These are phyloP conservation scores for Lasioglossum pauxillum DNA, from an alignment of 2,888 invertebrate species.

Conservation along the genomic window DNA sequence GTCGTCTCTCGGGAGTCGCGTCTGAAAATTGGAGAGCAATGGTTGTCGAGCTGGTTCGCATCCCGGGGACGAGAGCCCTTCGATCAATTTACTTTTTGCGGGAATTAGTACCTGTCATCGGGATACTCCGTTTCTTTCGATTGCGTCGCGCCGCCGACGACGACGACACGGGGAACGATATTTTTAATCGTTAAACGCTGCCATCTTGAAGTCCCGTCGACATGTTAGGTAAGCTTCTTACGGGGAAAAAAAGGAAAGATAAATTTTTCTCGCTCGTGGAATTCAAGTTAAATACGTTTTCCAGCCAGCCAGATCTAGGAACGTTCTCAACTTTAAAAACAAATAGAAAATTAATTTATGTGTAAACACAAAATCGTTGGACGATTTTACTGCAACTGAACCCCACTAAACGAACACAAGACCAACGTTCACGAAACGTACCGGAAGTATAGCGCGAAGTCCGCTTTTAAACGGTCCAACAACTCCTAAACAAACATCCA, in stretches of 20 bases:
- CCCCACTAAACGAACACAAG: background rate
- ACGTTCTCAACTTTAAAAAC: background rate
- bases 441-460: background rate
- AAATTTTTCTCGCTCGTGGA: background rate
- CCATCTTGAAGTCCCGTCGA: slow-evolving; percentile 2
- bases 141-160: background rate
- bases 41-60: slow-evolving; percentile 12
- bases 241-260: background rate
- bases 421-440: background rate
- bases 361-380: background rate
- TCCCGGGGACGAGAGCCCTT: background rate
- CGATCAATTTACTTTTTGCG: slow-evolving; percentile 53
- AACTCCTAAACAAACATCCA: background rate
- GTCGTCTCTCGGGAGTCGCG: background rate
- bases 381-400: background rate
- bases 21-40: slow-evolving; percentile 37
- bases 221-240: slow-evolving; percentile 8
- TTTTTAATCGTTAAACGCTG: slow-evolving; percentile 34
- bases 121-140: slow-evolving; percentile 23
- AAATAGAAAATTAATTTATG: background rate
- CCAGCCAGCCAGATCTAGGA: background rate
- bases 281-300: background rate
- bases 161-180: background rate
- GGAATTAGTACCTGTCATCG: slow-evolving; percentile 33
- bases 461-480: background rate